phyloP scores from a whole-genome alignment of 1,140 invertebrate species.

The Drosophila sproati region DNA sequence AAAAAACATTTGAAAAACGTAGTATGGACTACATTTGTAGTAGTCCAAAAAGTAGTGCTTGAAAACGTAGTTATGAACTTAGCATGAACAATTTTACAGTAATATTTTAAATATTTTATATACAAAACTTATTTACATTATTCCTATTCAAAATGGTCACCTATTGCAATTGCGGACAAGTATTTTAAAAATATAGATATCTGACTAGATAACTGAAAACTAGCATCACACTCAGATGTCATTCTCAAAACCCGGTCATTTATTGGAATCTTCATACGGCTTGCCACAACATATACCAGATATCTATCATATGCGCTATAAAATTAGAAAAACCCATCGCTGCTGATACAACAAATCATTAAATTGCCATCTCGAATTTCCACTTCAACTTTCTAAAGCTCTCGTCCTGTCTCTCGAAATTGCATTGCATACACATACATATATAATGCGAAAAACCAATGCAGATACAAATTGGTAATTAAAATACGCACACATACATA shows the following conservation, averaged over 20 bases:
- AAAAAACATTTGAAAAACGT: constrained; percentile 6
- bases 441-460: constrained; percentile 47
- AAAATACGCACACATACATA: constrained; percentile 42
- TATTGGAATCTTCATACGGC: constrained; percentile 4
- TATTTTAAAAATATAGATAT: neutral
- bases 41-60: constrained; percentile 31
- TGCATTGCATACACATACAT: constrained; percentile 40
- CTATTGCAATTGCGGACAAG: neutral
- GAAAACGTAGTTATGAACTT: constrained; percentile 34
- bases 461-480: constrained; percentile 62
- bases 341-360: constrained; percentile 29
- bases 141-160: neutral
- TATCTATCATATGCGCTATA: constrained; percentile 8
- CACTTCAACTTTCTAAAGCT: constrained; percentile 27
- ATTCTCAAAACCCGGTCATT: neutral
- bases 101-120: neutral
- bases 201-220: neutral
- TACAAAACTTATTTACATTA: neutral
- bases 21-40: constrained; percentile 26
- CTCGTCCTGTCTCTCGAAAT: constrained; percentile 42
- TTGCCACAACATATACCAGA: constrained; percentile 6
- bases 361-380: constrained; percentile 12
- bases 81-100: constrained; percentile 36
- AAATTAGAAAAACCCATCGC: constrained; percentile 14
- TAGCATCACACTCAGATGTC: too few relatives aligned